These are phyloP conservation scores for Phengaris arion DNA, from an alignment of 2,888 invertebrate species.

Conservation along the genomic window DNA sequence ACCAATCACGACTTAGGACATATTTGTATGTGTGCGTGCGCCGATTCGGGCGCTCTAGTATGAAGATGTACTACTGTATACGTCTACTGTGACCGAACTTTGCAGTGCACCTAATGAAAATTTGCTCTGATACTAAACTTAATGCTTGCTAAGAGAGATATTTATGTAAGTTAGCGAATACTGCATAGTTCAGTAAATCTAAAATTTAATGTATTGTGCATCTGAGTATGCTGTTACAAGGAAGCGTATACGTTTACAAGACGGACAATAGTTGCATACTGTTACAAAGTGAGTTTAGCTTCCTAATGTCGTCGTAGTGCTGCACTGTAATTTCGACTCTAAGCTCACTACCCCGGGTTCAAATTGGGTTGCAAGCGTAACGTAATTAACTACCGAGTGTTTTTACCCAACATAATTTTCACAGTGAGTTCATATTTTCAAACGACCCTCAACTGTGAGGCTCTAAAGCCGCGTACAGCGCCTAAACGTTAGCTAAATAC, in stretches of 20 bases:
- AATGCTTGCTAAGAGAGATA: constrained; percentile 50
- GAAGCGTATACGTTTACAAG: constrained; percentile 33
- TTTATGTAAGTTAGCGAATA: background rate
- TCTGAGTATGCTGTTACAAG: constrained; percentile 25
- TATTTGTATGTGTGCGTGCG: too few relatives aligned
- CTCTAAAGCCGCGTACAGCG: constrained; percentile 32
- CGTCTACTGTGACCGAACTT: too few relatives aligned
- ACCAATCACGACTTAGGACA: too few relatives aligned
- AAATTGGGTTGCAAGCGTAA: constrained; percentile 27
- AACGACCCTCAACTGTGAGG: constrained; percentile 38
- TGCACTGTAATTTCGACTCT: constrained; percentile 33
- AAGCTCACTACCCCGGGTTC: constrained; percentile 31
- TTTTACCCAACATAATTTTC: constrained; percentile 48
- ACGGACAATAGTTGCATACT: constrained; percentile 34
- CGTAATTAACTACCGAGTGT: constrained; percentile 42
- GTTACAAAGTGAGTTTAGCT: constrained; percentile 33
- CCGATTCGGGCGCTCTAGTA: too few relatives aligned
- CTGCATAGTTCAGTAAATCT: constrained; percentile 9
- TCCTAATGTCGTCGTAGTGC: constrained; percentile 1
- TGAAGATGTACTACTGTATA: too few relatives aligned
- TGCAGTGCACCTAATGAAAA: constrained; percentile 37
- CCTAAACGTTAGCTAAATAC: constrained; percentile 15
- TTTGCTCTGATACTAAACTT: constrained; percentile 53
- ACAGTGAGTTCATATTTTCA: constrained; percentile 52
- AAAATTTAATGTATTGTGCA: constrained; percentile 8